These are phyloP conservation scores for Australoheros facetus DNA, from an alignment of 2,797 vertebrate genomes.

Conservation along the genomic window DNA sequence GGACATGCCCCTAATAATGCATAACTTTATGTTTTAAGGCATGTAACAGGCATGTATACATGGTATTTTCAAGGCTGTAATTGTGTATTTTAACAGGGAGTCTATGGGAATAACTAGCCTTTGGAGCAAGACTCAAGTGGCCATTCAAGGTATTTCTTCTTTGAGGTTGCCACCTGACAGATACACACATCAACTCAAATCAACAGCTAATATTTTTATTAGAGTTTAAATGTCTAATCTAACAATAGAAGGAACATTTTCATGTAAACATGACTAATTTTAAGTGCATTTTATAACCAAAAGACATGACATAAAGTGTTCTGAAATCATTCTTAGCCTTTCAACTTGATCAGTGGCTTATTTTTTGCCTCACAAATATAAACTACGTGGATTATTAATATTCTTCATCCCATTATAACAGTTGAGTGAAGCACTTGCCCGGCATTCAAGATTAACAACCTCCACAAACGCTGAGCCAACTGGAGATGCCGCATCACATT, in stretches of 20 bases:
- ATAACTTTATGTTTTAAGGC: not conserved
- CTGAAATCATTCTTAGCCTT: not conserved
- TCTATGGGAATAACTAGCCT: not conserved
- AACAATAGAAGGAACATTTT: not conserved
- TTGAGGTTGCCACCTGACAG: not conserved
- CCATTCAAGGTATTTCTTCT: not conserved
- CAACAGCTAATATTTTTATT: not conserved
- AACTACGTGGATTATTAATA: constrained; percentile 32
- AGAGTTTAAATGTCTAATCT: not conserved
- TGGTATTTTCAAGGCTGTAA: not conserved
- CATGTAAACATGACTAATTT: not conserved
- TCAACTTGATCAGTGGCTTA: not conserved
- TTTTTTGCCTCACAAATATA: constrained; percentile 11
- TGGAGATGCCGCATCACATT: constrained; percentile 47
- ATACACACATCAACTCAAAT: not conserved
- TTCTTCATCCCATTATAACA: constrained; percentile 31
- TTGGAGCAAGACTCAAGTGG: not conserved
- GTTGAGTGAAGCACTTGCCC: constrained; percentile 11
- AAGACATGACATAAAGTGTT: not conserved
- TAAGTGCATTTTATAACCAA: not conserved
- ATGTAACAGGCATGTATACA: too few species aligned
- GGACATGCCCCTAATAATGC: not conserved
- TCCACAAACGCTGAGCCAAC: constrained; percentile 37
- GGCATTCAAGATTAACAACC: constrained; percentile 51
- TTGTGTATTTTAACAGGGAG: not conserved